Evolutionary conservation across 2,888 invertebrate genomes (phyloP).

Genomic region (Yponomeuta malinellus): DNA sequence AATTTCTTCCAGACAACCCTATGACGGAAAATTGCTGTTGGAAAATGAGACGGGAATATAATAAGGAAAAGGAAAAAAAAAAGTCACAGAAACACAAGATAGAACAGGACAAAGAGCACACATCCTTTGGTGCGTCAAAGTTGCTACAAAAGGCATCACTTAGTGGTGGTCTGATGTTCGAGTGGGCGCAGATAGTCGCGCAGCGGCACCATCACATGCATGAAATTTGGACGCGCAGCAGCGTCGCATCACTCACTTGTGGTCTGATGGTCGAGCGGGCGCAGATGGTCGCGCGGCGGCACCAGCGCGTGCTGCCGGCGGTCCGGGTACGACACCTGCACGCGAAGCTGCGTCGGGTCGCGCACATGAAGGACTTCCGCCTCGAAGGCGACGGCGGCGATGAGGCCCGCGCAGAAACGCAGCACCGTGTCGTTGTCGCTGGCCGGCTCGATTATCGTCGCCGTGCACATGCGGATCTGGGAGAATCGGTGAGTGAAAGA

Average conservation of each 20-base stretch:
- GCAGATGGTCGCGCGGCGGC: constrained; percentile 86
- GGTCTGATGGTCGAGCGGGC: constrained; percentile 78
- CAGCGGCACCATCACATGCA: neutral
- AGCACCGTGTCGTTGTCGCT: constrained; percentile 85
- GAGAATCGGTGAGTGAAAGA: constrained; percentile 9
- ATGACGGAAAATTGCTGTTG: no score
- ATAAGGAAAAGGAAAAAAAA: no score
- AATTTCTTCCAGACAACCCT: no score
- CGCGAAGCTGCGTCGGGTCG: constrained; percentile 82
- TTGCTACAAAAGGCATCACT: constrained; percentile 20
- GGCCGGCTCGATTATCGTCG: constrained; percentile 88
- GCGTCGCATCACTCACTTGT: constrained; percentile 36
- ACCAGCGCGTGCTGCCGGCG: constrained; percentile 89
- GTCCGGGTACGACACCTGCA: constrained; percentile 94
- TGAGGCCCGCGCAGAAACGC: constrained; percentile 94
- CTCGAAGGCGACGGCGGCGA: constrained; percentile 90
- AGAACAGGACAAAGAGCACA: no score
- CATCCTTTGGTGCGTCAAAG: no score
- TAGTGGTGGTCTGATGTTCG: constrained; percentile 70
- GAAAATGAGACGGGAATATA: no score
- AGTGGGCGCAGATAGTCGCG: constrained; percentile 79
- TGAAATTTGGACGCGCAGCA: no score
- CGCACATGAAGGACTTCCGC: constrained; percentile 89
- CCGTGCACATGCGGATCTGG: constrained; percentile 86
- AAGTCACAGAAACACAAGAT: no score